Conservation (phyloP, 2,888 invertebrate species). For the Epinotia bilunana region DNA sequence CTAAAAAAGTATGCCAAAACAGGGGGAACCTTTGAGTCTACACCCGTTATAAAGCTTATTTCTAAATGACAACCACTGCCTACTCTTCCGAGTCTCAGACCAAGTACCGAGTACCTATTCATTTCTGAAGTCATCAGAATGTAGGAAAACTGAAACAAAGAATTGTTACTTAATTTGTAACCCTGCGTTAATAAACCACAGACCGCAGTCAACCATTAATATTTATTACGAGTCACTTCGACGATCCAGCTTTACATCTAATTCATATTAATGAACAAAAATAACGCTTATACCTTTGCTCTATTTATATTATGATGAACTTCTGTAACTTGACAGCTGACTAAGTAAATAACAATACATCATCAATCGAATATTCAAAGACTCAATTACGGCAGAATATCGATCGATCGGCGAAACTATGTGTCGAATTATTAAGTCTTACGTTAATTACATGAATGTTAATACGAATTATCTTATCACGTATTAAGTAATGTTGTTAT, state of each 20-base stretch:
- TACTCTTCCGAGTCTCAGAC: too few relatives aligned
- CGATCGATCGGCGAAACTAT: neutral
- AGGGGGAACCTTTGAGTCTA: too few relatives aligned
- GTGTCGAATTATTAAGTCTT: neutral
- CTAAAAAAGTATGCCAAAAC: too few relatives aligned
- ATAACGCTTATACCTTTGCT: neutral
- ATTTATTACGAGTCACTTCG: conserved; percentile 33
- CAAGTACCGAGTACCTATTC: too few relatives aligned
- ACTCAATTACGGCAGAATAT: neutral
- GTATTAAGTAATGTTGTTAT: neutral
- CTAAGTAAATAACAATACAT: neutral
- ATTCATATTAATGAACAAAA: conserved; percentile 30
- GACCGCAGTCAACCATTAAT: conserved; percentile 30
- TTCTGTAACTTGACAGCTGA: neutral
- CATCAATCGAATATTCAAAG: neutral
- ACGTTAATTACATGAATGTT: too few relatives aligned
- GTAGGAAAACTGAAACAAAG: conserved; percentile 14
- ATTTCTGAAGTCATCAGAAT: too few relatives aligned
- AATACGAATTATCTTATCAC: neutral
- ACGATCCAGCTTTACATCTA: conserved; percentile 12
- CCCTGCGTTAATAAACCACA: conserved; percentile 7
- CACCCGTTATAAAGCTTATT: too few relatives aligned
- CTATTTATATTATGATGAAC: neutral
- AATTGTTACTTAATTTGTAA: conserved; percentile 7
- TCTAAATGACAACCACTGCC: too few relatives aligned